A percentile compares a stretch with the other conserved stretches of the same genome.
Conservation (phyloP, 2,888 invertebrate species). For the Drosophila antonietae region DNA sequence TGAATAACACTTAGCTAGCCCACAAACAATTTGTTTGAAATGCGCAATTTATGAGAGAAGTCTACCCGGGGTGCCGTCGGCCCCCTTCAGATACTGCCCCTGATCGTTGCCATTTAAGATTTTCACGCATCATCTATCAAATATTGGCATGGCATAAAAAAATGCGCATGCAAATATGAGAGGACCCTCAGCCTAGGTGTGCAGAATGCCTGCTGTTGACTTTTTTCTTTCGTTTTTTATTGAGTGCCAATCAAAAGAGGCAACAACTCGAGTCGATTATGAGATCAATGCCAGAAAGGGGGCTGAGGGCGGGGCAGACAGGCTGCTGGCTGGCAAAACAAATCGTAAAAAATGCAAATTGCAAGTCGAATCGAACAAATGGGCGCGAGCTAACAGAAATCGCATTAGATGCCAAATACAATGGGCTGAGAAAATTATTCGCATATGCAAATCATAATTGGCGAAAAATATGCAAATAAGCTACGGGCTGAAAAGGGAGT, state of each 20-base stretch:
- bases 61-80: not conserved
- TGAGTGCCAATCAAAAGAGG: slow-evolving; percentile 59
- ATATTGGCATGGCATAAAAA: slow-evolving; percentile 72
- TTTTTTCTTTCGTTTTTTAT: slow-evolving; percentile 19
- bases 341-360: slow-evolving; percentile 78
- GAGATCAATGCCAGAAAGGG: slow-evolving; percentile 62
- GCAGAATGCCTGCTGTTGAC: slow-evolving; percentile 42
- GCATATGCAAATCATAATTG: slow-evolving; percentile 78
- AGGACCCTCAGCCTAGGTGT: slow-evolving; percentile 52
- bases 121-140: slow-evolving; percentile 77
- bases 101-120: slow-evolving; percentile 32
- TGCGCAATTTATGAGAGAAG: slow-evolving; percentile 31
- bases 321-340: slow-evolving; percentile 57
- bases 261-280: slow-evolving; percentile 70
- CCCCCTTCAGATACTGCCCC: not conserved
- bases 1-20: slow-evolving; percentile 39
- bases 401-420: slow-evolving; percentile 58
- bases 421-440: slow-evolving; percentile 35
- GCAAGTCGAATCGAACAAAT: slow-evolving; percentile 64
- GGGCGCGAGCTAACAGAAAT: slow-evolving; percentile 71
- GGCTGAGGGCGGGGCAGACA: not conserved
- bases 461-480: slow-evolving; percentile 76
- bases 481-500: slow-evolving; percentile 1
- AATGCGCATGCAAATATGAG: slow-evolving; percentile 44
- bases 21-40: slow-evolving; percentile 34